A percentile compares a stretch with the other conserved stretches of the same genome.
Evolutionary conservation across 1,140 invertebrate species (phyloP).

Genomic region (Atta colombica): DNA sequence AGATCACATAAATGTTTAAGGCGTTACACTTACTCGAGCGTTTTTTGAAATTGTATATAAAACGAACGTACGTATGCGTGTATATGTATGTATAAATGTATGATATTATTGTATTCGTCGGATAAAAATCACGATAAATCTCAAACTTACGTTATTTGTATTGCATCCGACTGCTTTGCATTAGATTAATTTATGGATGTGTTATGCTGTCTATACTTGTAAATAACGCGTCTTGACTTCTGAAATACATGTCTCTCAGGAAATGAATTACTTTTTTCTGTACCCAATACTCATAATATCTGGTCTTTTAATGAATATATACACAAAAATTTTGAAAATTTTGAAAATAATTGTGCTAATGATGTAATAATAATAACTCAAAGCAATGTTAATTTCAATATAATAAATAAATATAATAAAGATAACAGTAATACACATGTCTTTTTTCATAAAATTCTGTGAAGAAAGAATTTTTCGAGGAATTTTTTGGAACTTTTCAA

Average conservation of each 20-base stretch:
- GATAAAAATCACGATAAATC: conserved; percentile 25
- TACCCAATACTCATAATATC: no score
- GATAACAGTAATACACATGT: background rate
- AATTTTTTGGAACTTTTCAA: background rate
- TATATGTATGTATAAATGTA: conserved; percentile 74
- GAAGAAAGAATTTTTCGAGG: background rate
- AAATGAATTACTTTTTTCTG: background rate
- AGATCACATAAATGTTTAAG: conserved; percentile 21
- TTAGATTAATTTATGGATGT: conserved; percentile 61
- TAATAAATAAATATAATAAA: background rate
- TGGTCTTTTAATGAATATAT: background rate
- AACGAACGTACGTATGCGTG: background rate
- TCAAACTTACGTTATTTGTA: background rate
- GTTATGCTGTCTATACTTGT: conserved; percentile 76
- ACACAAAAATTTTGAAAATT: background rate
- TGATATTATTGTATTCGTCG: conserved; percentile 52
- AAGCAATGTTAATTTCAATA: background rate
- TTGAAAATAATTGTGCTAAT: background rate
- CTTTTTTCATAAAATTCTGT: background rate
- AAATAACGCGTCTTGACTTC: conserved; percentile 77
- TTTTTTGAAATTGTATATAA: conserved; percentile 47
- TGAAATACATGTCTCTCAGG: conserved; percentile 76
- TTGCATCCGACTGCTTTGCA: conserved; percentile 14
- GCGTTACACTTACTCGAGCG: background rate
- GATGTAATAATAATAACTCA: background rate